These are phyloP conservation scores for Eupithecia subumbrata DNA, from an alignment of 2,888 invertebrate species.

Conservation along the genomic window DNA sequence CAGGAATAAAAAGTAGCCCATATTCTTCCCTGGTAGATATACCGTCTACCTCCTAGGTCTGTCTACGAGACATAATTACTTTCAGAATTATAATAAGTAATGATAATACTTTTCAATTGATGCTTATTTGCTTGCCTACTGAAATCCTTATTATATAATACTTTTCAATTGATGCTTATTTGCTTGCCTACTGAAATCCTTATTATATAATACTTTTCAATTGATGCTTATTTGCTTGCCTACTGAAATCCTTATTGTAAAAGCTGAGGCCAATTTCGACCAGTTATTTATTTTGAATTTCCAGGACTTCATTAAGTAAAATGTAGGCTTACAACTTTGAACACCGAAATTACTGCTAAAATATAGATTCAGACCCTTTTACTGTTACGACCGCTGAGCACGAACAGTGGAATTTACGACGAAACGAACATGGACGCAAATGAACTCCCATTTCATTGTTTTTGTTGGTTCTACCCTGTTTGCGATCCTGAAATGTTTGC, in stretches of 20 bases:
- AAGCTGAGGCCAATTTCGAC: not conserved
- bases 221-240: not conserved
- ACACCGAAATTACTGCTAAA: slow-evolving; percentile 33
- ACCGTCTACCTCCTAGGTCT: too few relatives aligned
- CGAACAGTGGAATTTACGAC: slow-evolving; percentile 35
- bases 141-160: not conserved
- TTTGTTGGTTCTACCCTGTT: slow-evolving; percentile 27
- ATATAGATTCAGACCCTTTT: slow-evolving; percentile 41
- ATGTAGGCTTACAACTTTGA: slow-evolving; percentile 24
- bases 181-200: not conserved
- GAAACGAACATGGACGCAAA: slow-evolving; percentile 25
- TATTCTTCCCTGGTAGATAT: too few relatives aligned
- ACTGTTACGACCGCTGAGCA: slow-evolving; percentile 30
- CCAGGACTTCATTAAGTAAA: not conserved
- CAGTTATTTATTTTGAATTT: not conserved
- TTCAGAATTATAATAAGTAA: too few relatives aligned
- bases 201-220: too few relatives aligned
- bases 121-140: not conserved
- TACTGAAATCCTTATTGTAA: not conserved
- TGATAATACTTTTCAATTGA: too few relatives aligned
- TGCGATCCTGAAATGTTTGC: slow-evolving; percentile 21
- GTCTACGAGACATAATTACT: too few relatives aligned
- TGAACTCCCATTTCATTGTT: slow-evolving; percentile 26
- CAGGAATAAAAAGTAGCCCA: too few relatives aligned
- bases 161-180: too few relatives aligned